Evolutionary conservation across 2,797 vertebrate species (phyloP), one percentile per base, ranked within the genome.

Genomic region (Etheostoma nigrum): DNA sequence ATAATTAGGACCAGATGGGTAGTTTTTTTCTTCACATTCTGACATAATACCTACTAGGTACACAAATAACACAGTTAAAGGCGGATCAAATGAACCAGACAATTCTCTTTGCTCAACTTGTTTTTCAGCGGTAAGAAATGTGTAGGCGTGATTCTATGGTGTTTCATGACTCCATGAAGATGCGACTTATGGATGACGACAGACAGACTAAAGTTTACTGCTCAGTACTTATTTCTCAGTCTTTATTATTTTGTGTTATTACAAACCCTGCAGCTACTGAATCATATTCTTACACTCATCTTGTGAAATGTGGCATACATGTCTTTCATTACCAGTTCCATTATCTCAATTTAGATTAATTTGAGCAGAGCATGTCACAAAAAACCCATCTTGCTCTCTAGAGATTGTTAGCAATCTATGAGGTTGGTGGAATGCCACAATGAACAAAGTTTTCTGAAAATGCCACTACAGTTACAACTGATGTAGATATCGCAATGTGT

Each of bases 61-160:
- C 36, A 67, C 55, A 64, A 77, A 67, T n/a, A 78, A 27, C 47
- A 52, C 6, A 30, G n/a, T 57, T 42, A 70, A 61, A 70, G 33
- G 51, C 67, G 30, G 42, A 63, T 21, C 13, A 72, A 10, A 65
- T 63, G 5, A 73, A 57, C 68, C 19, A 21, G 58, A 44, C 58
- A 82, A 65, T 51, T 78, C 69, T 52, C 62, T 67, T 59, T 78
- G 44, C 55, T 53, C 58, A 81, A 78, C 59, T 67, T 68, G 51
- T 85, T 84, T 76, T 76, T 63, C 52, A 76, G 76, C 65, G 69
- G 64, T 73, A 27, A 52, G 45, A 66, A 71, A 47, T 48, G 74
- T 48, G 74, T 79, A 55, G 76, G 73, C 27, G 53, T 67, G 18
- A 72, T 47, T 60, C 57, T 64, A 55, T 83, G 83, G 58, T 52